Evolutionary conservation across 1,140 invertebrate species (phyloP), one percentile per base, ranked within the genome.

Genomic region (Aphaenogaster rudis): DNA sequence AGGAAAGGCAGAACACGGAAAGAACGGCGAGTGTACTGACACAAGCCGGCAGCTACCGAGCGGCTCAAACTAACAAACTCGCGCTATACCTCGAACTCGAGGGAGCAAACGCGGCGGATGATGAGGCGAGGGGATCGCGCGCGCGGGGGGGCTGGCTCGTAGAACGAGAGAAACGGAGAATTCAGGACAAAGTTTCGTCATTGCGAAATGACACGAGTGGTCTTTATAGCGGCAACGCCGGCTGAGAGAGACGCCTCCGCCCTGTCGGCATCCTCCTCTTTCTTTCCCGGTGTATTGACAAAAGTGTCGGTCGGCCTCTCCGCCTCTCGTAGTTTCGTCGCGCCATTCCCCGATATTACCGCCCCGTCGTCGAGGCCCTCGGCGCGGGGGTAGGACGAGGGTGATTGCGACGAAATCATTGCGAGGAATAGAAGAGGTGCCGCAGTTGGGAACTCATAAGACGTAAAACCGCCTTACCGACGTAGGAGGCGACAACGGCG

Each of bases 191-290:
- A 95, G 94, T 95, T 95, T 95, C 94, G 94, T 95, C 95, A 95
- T 95, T 95, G 95, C 94, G 93, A 95, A 95, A 95, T 95, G 95
- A 95, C 95, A 95, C 95, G 95, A 95, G 95, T 95, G 95, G 95
- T 95, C 94, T 95, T 95, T 95, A 95, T 95, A 95, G 95, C 93
- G 88, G 89, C 85, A 92, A 84, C 90, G 86, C 92, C 92, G 91
- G 89, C 91, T 92, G 88, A 92, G 92, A 88, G 90, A 89, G 91
- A 91, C 80, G 78, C 72, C 90, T 76, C 76, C 79, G 77, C 77
- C 72, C 84, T 78, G 74, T 79, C 81, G 50, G 61, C 76, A 69
- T 87, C 90, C 67, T 76, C 76, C 81, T 87, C 87, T 50, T 76
- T 77, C 87, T 79, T 84, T 89, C 74, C 9, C 15, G 69, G 81